Base-by-base conservation (phyloP, 2,797 vertebrate species). In the Corythornis leucogaster region DNA sequence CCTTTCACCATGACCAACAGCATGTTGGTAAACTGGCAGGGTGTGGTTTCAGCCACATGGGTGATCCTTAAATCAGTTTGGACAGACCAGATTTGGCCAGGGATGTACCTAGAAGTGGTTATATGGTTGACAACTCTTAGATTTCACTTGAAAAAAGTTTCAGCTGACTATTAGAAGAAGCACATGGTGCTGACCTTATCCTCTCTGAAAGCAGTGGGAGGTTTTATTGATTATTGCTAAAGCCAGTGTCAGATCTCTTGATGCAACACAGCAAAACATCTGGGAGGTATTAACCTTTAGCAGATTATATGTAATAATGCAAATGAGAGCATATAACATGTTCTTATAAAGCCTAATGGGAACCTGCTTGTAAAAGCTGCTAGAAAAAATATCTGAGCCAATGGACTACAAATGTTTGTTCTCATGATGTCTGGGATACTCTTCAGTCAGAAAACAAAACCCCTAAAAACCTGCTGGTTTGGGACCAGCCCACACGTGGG, bases 401-500 rank as follows among this genome's bases (percentile, higher is more conserved):
- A 51, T 9, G 43, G 55, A 62, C 45, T 63, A 43, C 19, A 31
- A 22, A 50, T 4, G 17, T 35, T 26, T 40, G 40, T 51, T 58
- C 14, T 50, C 7, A 26, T 35, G 40, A 61, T 8, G 15, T 67
- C 61, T 53, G 67, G 38, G 75, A 87, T 70, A 82, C 55, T 71
- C 59, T 24, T 58, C 25, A 26, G 43, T 66, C 78, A 66, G 22
- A 73, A 75, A 83, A 0, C 25, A 67, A 18, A 69, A 13, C 5
- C 3, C 7, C 19, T 1, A 2, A 15, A 25, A 53, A 46, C 10
- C 17, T 84, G 57, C 42, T 71, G 50, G n/a, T 87, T 50, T 64
- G 46, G 31, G 43, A 54, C n/a, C 30, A 80, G 73, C 48, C 18
- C 15, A 4, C 6, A 1, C 0, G 0, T 21, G 6, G 19, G 6